These are phyloP conservation scores for Numenius phaeopus DNA, from an alignment of 2,797 vertebrate species.

Conservation along the genomic window DNA sequence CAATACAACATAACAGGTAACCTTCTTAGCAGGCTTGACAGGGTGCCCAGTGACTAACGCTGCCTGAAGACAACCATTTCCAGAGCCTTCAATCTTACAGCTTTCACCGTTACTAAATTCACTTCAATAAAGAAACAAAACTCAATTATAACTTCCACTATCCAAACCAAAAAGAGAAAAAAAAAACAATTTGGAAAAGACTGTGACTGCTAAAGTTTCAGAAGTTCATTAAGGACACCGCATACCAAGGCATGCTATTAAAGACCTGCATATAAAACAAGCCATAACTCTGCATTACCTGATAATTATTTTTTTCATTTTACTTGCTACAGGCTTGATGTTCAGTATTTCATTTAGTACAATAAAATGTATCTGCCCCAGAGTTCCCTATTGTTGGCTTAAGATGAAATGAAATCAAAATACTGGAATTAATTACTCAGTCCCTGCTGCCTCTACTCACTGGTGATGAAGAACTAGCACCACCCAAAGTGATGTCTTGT, in stretches of 20 bases:
- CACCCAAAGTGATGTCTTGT: background rate
- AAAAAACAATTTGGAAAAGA: background rate
- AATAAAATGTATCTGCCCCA: constrained; percentile 6
- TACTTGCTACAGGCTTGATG: constrained; percentile 19
- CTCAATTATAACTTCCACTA: background rate
- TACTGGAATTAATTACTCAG: constrained; percentile 37
- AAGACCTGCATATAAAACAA: background rate
- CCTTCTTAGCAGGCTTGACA: background rate
- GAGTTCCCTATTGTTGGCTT: constrained; percentile 33
- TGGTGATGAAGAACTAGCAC: background rate
- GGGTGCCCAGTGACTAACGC: background rate
- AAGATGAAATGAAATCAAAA: constrained; percentile 65
- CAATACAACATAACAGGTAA: background rate
- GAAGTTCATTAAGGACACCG: constrained; percentile 25
- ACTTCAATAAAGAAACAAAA: constrained; percentile 15
- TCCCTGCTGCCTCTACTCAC: background rate
- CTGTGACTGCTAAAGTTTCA: background rate
- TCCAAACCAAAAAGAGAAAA: background rate
- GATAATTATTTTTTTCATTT: constrained; percentile 5
- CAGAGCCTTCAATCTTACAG: background rate
- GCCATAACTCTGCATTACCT: background rate
- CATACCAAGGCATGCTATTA: background rate
- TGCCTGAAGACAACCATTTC: background rate
- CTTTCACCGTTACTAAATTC: background rate
- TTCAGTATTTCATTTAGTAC: constrained; percentile 30